These are phyloP conservation scores for Montipora foliosa DNA, from an alignment of 64 coral and sea anemone species.

Conservation along the genomic window DNA sequence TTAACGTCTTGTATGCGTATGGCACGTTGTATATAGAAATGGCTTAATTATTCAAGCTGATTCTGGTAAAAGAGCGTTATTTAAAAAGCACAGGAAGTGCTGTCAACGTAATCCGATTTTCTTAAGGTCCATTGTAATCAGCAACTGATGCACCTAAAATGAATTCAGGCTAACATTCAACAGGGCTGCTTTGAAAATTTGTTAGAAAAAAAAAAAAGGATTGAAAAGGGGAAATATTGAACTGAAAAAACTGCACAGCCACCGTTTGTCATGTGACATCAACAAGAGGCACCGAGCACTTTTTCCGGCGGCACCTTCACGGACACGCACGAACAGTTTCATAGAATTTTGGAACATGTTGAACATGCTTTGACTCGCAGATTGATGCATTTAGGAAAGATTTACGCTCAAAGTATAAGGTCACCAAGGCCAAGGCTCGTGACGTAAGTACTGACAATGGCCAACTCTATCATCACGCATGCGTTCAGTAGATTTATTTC, in stretches of 20 bases:
- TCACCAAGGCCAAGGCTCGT: slow-evolving; percentile 54
- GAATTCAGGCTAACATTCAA: too few species aligned
- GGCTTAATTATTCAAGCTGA: background rate
- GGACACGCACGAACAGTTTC: slow-evolving; percentile 5
- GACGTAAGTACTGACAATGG: slow-evolving; percentile 58
- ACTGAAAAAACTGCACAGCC: too few species aligned
- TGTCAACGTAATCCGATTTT: background rate
- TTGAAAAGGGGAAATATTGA: too few species aligned
- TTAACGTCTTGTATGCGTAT: background rate
- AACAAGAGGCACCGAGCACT: background rate
- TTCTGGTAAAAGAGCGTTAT: too few species aligned
- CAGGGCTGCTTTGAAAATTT: too few species aligned
- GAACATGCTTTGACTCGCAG: slow-evolving; percentile 40
- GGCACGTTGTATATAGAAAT: background rate
- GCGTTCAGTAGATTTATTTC: background rate
- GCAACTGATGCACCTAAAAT: too few species aligned
- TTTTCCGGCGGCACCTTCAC: slow-evolving; percentile 8
- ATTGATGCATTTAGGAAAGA: slow-evolving; percentile 4
- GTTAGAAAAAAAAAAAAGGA: too few species aligned
- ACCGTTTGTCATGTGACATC: background rate
- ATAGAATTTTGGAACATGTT: slow-evolving; percentile 18
- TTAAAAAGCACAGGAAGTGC: background rate
- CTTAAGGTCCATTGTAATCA: background rate
- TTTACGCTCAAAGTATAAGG: slow-evolving; percentile 68
- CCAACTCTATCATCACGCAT: background rate